These are phyloP conservation scores for Boloria euphrosyne DNA, from an alignment of 2,888 invertebrate species.

Conservation along the genomic window DNA sequence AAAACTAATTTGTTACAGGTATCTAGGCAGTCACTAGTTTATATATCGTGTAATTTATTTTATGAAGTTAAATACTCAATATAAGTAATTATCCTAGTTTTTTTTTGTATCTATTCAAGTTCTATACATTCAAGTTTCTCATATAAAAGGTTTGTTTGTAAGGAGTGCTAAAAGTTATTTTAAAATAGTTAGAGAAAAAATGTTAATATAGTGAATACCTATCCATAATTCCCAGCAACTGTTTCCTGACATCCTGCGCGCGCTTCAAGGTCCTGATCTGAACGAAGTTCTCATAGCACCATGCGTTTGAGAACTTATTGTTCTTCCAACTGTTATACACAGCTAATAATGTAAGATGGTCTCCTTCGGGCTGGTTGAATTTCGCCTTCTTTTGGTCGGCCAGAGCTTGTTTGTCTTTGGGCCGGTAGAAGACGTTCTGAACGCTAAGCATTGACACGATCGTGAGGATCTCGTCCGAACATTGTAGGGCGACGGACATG, in stretches of 20 bases:
- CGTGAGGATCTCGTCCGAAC: constrained; percentile 98
- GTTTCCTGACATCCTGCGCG: constrained; percentile 98
- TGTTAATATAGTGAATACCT: constrained; percentile 72
- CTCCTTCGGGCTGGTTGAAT: constrained; percentile 99
- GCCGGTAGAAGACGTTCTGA: constrained; percentile 96
- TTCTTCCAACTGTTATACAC: constrained; percentile 99
- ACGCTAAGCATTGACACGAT: constrained; percentile 99
- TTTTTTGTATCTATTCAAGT: too few relatives aligned
- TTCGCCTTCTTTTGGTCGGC: constrained; percentile 99
- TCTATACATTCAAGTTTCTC: too few relatives aligned
- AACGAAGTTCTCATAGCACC: constrained; percentile 99
- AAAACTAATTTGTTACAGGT: too few relatives aligned
- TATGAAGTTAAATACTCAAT: too few relatives aligned
- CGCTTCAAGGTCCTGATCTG: constrained; percentile 98
- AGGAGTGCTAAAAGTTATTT: too few relatives aligned
- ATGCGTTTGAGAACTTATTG: constrained; percentile 98
- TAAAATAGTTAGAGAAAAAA: too few relatives aligned
- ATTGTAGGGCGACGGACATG: constrained; percentile 98
- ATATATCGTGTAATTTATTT: too few relatives aligned
- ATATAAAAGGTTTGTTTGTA: too few relatives aligned
- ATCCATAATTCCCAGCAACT: constrained; percentile 98
- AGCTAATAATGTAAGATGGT: constrained; percentile 97
- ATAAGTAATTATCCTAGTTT: too few relatives aligned
- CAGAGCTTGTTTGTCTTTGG: constrained; percentile 96
- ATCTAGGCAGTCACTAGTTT: too few relatives aligned